Evolutionary conservation across 2,797 vertebrate genomes (phyloP), one percentile per base, ranked within the genome.

Genomic region (Lateolabrax maculatus): DNA sequence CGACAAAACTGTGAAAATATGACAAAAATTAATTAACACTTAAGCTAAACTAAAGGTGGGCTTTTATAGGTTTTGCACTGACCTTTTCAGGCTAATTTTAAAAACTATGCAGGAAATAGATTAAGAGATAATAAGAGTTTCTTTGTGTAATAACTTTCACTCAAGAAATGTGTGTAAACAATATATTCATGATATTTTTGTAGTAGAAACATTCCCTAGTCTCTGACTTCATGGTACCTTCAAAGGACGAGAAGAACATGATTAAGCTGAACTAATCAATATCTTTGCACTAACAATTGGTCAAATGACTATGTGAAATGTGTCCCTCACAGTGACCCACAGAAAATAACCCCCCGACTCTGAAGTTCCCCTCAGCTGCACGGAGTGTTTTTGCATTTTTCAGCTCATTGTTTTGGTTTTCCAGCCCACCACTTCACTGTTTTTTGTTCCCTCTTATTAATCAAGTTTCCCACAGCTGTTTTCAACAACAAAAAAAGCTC

Each of bases 161-260:
- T 77, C 10, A 5, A 16, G 34, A 55, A 51, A 31, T 21, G 25
- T 18, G 31, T 36, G 73, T 58, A 37, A 75, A 64, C 25, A 49
- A 16, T 58, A 49, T 39, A 46, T 46, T 53, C 51, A 37, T 55
- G 3, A 65, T 75, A 63, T 57, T 60, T 34, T 60, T 49, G 39
- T 37, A 34, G 71, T 3, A 11, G n/a, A 55, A n/a, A 9, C 13
- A 52, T 57, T 21, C 18, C 39, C 41, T 52, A 72, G 21, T 75
- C 18, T 57, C 18, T 9, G 63, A 60, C 44, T 58, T 63, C 4
- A 52, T 61, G 41, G 19, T 61, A 34, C 15, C 21, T 65, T 56
- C 55, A 63, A 60, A 7, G 23, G 36, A 29, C 25, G 49, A 58
- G 13, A 57, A 34, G n/a, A 86, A 72, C n/a, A 9, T 27, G 21